Evolutionary conservation across 2,113 vertebrate genomes (phyloP).

Genomic region (Zosterops lateralis): DNA sequence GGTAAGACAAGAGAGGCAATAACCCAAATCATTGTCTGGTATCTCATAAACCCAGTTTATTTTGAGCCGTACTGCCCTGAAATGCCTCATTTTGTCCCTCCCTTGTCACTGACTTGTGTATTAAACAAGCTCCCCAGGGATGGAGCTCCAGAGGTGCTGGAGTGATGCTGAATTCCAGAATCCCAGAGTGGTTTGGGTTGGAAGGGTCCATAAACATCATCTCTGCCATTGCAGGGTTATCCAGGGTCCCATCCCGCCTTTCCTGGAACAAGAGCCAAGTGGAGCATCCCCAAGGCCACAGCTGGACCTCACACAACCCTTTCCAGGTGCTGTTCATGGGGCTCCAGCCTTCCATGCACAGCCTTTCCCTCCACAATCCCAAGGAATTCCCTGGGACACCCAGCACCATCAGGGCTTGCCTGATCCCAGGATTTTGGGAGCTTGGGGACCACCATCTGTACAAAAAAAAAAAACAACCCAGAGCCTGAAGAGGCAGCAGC

Average conservation of each 20-base stretch:
- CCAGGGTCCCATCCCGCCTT: neutral
- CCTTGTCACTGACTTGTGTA: neutral
- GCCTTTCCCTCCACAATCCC: neutral
- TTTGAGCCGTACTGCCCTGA: neutral
- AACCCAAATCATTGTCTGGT: neutral
- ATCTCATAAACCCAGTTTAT: neutral
- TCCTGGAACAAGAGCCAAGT: neutral
- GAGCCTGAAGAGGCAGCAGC: neutral
- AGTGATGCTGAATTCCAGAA: neutral
- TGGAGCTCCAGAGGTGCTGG: neutral
- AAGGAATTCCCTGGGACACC: neutral
- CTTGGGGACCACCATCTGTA: neutral
- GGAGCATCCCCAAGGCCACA: neutral
- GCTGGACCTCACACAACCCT: neutral
- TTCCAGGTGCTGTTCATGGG: fast-evolving
- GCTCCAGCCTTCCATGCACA: neutral
- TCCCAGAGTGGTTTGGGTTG: neutral
- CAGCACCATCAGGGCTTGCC: neutral
- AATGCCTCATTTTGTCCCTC: neutral
- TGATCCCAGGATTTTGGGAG: neutral
- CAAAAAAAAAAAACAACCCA: neutral
- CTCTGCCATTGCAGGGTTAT: neutral
- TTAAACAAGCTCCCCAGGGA: neutral
- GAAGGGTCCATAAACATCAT: neutral
- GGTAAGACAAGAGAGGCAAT: neutral